These are phyloP conservation scores for Cecidostiba fungosa DNA, from an alignment of 2,888 invertebrate species.

Conservation along the genomic window DNA sequence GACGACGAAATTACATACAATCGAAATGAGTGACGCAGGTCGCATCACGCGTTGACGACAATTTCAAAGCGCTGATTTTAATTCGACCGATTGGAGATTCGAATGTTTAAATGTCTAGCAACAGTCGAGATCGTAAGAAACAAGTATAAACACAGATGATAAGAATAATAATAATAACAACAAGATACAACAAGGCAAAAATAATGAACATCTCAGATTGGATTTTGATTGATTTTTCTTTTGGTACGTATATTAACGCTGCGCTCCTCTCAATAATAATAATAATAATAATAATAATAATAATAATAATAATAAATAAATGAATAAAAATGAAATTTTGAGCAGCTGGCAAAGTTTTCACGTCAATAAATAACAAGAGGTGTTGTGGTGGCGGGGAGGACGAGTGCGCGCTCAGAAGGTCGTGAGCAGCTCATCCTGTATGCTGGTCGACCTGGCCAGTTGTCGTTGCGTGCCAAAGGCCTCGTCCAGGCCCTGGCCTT, in stretches of 20 bases:
- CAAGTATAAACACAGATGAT: constrained; percentile 19
- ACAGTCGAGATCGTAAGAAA: constrained; percentile 54
- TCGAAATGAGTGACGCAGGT: constrained; percentile 25
- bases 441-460: constrained; percentile 89
- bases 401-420: too few relatives aligned
- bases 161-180: neutral
- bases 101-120: constrained; percentile 8
- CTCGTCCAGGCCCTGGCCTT: constrained; percentile 82
- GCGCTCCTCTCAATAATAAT: constrained; percentile 8
- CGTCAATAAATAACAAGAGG: too few relatives aligned
- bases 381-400: too few relatives aligned
- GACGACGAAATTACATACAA: constrained; percentile 24
- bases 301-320: constrained; percentile 26
- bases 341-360: too few relatives aligned
- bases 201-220: constrained; percentile 34
- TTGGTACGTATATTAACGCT: neutral
- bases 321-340: neutral
- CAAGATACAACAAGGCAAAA: constrained; percentile 26
- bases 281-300: constrained; percentile 41
- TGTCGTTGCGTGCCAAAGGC: constrained; percentile 83
- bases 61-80: constrained; percentile 16
- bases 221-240: neutral
- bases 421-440: constrained; percentile 90
- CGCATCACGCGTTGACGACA: neutral
- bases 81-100: neutral